Evolutionary conservation across 2,888 invertebrate species (phyloP), one percentile per base, ranked within the genome.

Genomic region (Andrena minutula): DNA sequence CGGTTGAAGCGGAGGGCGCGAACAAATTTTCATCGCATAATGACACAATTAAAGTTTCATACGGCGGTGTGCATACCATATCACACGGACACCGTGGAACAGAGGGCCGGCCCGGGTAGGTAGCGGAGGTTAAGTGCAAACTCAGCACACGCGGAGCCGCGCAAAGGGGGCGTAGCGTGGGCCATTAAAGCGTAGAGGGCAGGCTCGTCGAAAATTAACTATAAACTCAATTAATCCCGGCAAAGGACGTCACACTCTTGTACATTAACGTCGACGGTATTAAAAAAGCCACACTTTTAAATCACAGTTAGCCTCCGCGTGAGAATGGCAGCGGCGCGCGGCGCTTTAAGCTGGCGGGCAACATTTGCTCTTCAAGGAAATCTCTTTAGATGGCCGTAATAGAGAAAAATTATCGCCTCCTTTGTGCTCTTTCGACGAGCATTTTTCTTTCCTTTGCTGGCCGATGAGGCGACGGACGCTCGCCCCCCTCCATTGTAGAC

Each of bases 11-110:
- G 28, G 64, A 75, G 77, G 73, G 70, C 64, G 65, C 51, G 75
- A 80, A 85, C 84, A 89, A 89, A 89, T 89, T 88, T 89, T 88
- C 88, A 85, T 82, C 82, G 85, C 82, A 76, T 89, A 90, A 90
- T 89, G 90, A 88, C 84, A 84, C 86, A 87, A 90, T 90, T 89
- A 90, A 88, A 88, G 88, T 87, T 86, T 88, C 87, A 89, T 81
- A 83, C 77, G 75, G 72, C 74, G 35, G 74, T 71, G 86, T 75
- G 87, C 86, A 75, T 76, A 79, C 66, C 61, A 20, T 76, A 72
- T 88, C 86, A 70, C 79, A 71, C 63, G 63, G 69, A 71, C 75
- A 69, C 64, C 76, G 72, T 51, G 79, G 28, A 58, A 58, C 76
- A 75, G 63, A 66, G 66, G 66, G 75, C 49, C 49, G 41, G 41